Evolutionary conservation across 2,888 invertebrate species (phyloP), one percentile per base, ranked within the genome.

Genomic region (Euzophera pinguis): DNA sequence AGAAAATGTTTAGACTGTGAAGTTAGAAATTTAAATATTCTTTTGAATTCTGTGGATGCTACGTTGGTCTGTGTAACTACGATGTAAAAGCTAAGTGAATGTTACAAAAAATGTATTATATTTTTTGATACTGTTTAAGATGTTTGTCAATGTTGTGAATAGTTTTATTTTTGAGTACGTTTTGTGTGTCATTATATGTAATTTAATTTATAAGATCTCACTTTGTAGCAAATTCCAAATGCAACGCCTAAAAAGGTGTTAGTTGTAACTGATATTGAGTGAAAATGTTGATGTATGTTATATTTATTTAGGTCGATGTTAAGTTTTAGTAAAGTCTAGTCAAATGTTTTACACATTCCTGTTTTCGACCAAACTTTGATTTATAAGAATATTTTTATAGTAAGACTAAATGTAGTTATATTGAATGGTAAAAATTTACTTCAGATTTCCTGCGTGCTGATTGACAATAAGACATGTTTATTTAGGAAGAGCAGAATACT

Each of bases 241-340:
- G 67, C 63, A 69, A 61, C 62, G 57, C 57, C 57, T 66, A 60
- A 64, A 66, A 55, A 63, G 59, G 69, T 65, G 69, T 67, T 71
- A 75, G 62, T 65, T 63, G 63, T 69, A 67, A 68, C 66, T 65
- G 61, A 74, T 73, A 69, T 73, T 61, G 72, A 75, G 71, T 78
- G 70, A 72, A 79, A 75, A 78, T 81, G 82, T 86, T 84, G 73
- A 75, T 75, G 73, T 73, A 77, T 84, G 75, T 85, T 81, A 77
- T 87, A 84, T 87, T 84, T 88, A 84, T 86, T 83, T 75, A 78
- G 85, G 83, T 84, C 78, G 82, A 80, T 81, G 90, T 89, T 90
- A 89, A 82, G 90, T 89, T 89, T 83, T 89, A 85, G 82, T 81
- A 90, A 89, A 90, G 88, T 90, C 90, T 90, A 90, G 90, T 89